Evolutionary conservation across 2,797 vertebrate species (phyloP).

Genomic region (Sebastes ruberrimus): DNA sequence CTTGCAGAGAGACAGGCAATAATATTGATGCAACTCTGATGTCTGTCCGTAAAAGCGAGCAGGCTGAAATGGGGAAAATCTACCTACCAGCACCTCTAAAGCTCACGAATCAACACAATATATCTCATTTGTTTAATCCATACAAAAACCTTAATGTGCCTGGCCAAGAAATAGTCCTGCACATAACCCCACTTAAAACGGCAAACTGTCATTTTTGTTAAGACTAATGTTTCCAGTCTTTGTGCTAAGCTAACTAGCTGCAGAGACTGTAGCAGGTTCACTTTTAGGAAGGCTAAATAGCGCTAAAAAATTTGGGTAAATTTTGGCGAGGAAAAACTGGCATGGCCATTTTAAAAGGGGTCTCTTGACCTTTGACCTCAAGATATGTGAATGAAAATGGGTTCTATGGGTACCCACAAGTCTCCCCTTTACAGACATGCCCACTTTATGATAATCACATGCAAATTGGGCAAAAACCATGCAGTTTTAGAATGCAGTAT

Average conservation of each 20-base stretch:
- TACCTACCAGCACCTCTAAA: background rate
- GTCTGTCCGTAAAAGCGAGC: background rate
- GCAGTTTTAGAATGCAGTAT: no score
- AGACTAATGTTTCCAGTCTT: background rate
- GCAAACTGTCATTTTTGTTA: background rate
- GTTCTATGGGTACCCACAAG: no score
- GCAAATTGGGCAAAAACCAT: no score
- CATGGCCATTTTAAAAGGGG: no score
- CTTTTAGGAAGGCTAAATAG: no score
- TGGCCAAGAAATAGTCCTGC: background rate
- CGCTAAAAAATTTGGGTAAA: fast-evolving
- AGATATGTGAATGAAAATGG: no score
- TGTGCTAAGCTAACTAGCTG: background rate
- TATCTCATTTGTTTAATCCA: background rate
- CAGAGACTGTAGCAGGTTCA: no score
- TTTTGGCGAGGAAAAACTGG: no score
- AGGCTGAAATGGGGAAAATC: background rate
- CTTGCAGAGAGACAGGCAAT: background rate
- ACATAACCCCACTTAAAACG: background rate
- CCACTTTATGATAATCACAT: no score
- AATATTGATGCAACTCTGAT: background rate
- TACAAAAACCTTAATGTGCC: background rate
- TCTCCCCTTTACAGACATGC: no score
- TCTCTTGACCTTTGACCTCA: no score
- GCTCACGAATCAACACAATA: background rate